These are phyloP conservation scores for Callyntrura guangdongensis DNA, from an alignment of 2,888 invertebrate species.

Conservation along the genomic window DNA sequence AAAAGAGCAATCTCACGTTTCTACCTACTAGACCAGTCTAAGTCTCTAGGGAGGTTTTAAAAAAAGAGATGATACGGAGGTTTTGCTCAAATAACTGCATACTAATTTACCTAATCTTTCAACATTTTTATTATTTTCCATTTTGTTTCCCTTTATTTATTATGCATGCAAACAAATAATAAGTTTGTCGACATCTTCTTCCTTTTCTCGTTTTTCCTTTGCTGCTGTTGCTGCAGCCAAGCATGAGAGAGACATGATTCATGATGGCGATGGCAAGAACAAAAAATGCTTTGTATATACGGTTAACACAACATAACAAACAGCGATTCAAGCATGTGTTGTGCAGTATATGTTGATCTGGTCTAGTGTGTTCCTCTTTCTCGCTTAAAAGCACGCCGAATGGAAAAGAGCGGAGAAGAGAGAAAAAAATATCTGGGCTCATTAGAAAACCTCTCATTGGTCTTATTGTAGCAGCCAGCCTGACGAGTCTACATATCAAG, in stretches of 20 bases:
- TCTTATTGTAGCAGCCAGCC: slow-evolving; percentile 53
- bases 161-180: slow-evolving; percentile 60
- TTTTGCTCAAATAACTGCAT: slow-evolving; percentile 26
- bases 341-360: neutral
- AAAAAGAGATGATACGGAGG: neutral
- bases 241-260: slow-evolving; percentile 54
- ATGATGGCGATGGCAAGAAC: slow-evolving; percentile 24
- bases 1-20: neutral
- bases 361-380: no score
- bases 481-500: slow-evolving; percentile 38
- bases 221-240: slow-evolving; percentile 21
- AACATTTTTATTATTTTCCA: slow-evolving; percentile 42
- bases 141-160: slow-evolving; percentile 27
- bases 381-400: neutral
- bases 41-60: no score
- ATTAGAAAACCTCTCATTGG: slow-evolving; percentile 73
- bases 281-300: slow-evolving; percentile 5
- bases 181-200: slow-evolving; percentile 69
- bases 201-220: neutral
- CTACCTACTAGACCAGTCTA: neutral
- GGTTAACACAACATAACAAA: neutral
- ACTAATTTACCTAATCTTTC: slow-evolving; percentile 32
- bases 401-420: neutral
- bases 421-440: slow-evolving; percentile 54
- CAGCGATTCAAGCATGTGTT: neutral